A percentile compares a stretch with the other conserved stretches of the same genome.
phyloP scores from a whole-genome alignment of 2,888 invertebrate species.

The Teleiodes luculella region DNA sequence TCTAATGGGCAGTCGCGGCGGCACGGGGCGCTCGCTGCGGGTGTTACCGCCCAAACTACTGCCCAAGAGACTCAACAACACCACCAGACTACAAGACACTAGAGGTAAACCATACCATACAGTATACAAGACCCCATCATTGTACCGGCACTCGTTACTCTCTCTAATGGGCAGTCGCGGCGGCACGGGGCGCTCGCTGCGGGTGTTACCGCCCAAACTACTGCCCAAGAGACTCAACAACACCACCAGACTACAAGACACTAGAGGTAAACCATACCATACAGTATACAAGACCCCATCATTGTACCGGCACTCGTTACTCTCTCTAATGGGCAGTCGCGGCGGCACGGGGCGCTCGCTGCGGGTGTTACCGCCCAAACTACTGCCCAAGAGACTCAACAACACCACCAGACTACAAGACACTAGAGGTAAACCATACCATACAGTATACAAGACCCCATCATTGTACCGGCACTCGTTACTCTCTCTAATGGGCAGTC shows the following conservation, averaged over 20 bases:
- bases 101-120: background rate
- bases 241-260: constrained; percentile 96
- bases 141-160: constrained; percentile 96
- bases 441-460: too few species aligned
- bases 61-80: constrained; percentile 94
- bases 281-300: constrained; percentile 77
- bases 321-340: constrained; percentile 87
- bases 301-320: constrained; percentile 95
- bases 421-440: constrained; percentile 67
- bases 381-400: constrained; percentile 95
- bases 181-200: constrained; percentile 84
- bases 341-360: constrained; percentile 85
- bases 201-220: constrained; percentile 95
- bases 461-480: constrained; percentile 97
- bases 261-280: constrained; percentile 47
- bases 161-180: constrained; percentile 88
- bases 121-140: constrained; percentile 84
- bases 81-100: constrained; percentile 96
- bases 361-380: constrained; percentile 94
- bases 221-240: constrained; percentile 95
- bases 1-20: constrained; percentile 86
- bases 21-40: constrained; percentile 84
- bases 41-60: constrained; percentile 97
- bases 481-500: constrained; percentile 86
- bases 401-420: constrained; percentile 96